phyloP scores from a whole-genome alignment of 64 coral and sea anemone genomes.

The Stylophora pistillata region DNA sequence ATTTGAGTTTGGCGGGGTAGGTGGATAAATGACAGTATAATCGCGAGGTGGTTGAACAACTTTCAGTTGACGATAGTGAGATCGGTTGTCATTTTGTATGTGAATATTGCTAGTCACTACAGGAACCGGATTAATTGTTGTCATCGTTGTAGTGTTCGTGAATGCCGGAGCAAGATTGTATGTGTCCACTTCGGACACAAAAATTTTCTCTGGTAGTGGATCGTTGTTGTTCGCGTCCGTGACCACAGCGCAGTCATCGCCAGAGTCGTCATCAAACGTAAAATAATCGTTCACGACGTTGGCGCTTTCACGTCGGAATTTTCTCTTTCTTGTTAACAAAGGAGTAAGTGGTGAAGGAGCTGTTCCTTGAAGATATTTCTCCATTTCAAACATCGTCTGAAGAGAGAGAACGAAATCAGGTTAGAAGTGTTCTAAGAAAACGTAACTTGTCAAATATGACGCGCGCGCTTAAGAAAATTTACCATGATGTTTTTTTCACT shows the following conservation, averaged over 20 bases:
- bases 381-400: constrained; percentile 93
- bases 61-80: constrained; percentile 73
- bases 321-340: constrained; percentile 77
- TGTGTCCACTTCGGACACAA: constrained; percentile 50
- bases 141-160: constrained; percentile 54
- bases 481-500: constrained; percentile 10
- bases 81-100: constrained; percentile 34
- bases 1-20: constrained; percentile 96
- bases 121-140: constrained; percentile 28
- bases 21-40: constrained; percentile 95
- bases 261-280: constrained; percentile 85
- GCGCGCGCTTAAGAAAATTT: neutral
- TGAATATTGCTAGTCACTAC: constrained; percentile 24
- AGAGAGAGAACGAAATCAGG: constrained; percentile 1
- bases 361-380: constrained; percentile 75
- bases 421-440: constrained; percentile 13
- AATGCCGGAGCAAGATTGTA: constrained; percentile 37
- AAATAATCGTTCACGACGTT: constrained; percentile 98
- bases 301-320: constrained; percentile 97
- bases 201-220: constrained; percentile 69
- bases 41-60: constrained; percentile 85
- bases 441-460: constrained; percentile 39
- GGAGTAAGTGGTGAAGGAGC: constrained; percentile 81
- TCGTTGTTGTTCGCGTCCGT: constrained; percentile 45
- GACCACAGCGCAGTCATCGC: constrained; percentile 37